Base-by-base conservation (phyloP, 2,113 vertebrate genomes). In the Chelonoidis abingdonii region DNA sequence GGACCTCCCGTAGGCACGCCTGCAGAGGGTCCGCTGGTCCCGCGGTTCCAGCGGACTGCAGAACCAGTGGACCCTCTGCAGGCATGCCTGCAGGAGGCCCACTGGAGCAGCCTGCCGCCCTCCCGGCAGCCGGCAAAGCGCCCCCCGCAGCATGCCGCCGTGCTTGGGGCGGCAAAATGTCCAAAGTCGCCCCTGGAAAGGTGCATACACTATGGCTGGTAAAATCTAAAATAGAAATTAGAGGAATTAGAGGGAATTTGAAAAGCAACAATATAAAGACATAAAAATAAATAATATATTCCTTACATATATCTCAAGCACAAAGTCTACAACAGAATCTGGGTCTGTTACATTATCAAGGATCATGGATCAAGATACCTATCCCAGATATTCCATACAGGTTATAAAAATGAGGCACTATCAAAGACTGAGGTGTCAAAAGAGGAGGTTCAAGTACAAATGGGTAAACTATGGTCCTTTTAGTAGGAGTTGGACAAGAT, bases 151-250 rank as follows among this genome's bases (percentile, higher is more conserved):
- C 41, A 41, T 41, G 41, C 41, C 41, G 41, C 41, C 41, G 41
- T 41, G 41, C 4, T 41, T 41, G 41, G 41, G 41, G 41, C 41
- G 41, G 41, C 41, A 41, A 41, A 41, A 41, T 41, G 41, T 41
- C 41, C 41, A 41, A 4, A 41, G 41, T 41, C 41, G 41, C 41
- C 41, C 41, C 41, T 4, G 41, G 41, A 84, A 35, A 9, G 57
- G 75, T 91, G 10, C 10, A 75, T 75, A 75, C n/a, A n/a, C n/a
- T 38, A 72, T 83, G 69, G 16, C 13, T 84, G 49, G 53, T 47
- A 54, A 87, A 89, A 50, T 6, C 4, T 2, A 0, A 2, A 84
- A 29, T 17, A 31, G 76, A 89, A 89, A 69, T 12, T 0, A 0
- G 35, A n/a, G 85, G 92, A 52, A 6, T 22, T 57, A 88, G 62